These are phyloP conservation scores for Peromyscus polionotus DNA, from an alignment of 2,113 vertebrate genomes.

Conservation along the genomic window DNA sequence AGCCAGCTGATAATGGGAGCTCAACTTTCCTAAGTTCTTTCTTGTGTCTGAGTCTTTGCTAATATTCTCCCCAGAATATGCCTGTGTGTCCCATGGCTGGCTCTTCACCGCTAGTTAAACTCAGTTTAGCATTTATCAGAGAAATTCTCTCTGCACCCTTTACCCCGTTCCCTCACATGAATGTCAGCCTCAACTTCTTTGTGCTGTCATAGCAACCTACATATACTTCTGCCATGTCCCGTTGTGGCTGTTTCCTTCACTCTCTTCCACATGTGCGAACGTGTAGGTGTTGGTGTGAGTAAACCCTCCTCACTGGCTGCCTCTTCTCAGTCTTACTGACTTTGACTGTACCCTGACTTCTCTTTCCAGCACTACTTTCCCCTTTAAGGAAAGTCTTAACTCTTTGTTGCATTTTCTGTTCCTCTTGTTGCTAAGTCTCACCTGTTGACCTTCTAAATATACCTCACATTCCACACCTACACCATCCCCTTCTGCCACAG, in stretches of 20 bases:
- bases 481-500: background rate
- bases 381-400: constrained; percentile 32
- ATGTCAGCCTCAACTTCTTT: background rate
- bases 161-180: background rate
- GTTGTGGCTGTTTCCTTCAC: background rate
- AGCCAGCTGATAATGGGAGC: background rate
- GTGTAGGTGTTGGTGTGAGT: background rate
- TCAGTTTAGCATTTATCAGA: constrained; percentile 9
- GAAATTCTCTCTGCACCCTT: background rate
- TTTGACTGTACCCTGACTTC: background rate
- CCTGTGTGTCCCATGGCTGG: background rate
- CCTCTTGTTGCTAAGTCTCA: constrained; percentile 9
- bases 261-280: background rate
- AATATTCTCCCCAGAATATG: background rate
- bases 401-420: constrained; percentile 16
- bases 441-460: background rate
- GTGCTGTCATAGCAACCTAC: background rate
- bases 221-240: background rate
- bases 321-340: background rate
- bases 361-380: constrained; percentile 26
- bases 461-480: background rate
- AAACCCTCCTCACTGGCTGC: background rate
- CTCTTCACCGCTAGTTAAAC: background rate
- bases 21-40: background rate
- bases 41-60: background rate